Percentiles rank a stretch among this genome's conserved stretches.
Conservation (phyloP, 2,888 invertebrate species). For the Ptycholaimellus sp. region DNA sequence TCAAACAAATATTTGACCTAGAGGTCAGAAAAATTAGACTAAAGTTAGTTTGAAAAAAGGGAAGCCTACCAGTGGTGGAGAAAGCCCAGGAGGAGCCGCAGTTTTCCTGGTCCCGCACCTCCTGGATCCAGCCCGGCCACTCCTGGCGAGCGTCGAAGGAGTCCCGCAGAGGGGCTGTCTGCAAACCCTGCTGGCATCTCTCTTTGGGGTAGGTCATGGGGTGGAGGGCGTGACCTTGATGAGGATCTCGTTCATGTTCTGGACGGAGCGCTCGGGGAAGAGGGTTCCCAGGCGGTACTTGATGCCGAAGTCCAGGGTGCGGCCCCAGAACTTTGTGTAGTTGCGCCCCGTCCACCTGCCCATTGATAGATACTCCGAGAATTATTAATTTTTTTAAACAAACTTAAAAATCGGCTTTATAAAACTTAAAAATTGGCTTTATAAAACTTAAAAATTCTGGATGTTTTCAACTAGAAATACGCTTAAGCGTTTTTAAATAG, state of each 20-base stretch:
- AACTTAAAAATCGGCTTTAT: no score
- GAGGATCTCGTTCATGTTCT: constrained; percentile 33
- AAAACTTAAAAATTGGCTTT: no score
- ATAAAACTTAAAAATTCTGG: no score
- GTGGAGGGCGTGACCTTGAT: constrained; percentile 12
- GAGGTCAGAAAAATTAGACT: no score
- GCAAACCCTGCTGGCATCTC: constrained; percentile 30
- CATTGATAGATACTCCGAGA: no score
- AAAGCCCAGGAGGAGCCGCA: constrained; percentile 82
- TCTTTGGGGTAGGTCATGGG: not conserved
- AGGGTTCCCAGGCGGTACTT: constrained; percentile 46
- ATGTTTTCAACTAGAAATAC: no score
- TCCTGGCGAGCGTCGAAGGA: constrained; percentile 49
- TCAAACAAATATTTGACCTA: no score
- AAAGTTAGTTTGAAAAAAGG: no score
- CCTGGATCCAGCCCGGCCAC: constrained; percentile 51
- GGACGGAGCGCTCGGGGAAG: constrained; percentile 35
- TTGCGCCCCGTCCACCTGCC: constrained; percentile 55
- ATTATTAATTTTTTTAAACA: no score
- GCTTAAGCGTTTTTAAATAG: no score
- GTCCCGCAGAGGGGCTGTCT: constrained; percentile 38
- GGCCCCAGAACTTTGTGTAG: constrained; percentile 58
- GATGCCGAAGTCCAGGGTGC: constrained; percentile 54
- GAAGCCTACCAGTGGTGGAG: constrained; percentile 54
- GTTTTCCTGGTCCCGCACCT: constrained; percentile 39